Percentiles rank a stretch among this genome's conserved stretches.
phyloP scores from a whole-genome alignment of 2,888 invertebrate species.

The Poecilus cupreus region DNA sequence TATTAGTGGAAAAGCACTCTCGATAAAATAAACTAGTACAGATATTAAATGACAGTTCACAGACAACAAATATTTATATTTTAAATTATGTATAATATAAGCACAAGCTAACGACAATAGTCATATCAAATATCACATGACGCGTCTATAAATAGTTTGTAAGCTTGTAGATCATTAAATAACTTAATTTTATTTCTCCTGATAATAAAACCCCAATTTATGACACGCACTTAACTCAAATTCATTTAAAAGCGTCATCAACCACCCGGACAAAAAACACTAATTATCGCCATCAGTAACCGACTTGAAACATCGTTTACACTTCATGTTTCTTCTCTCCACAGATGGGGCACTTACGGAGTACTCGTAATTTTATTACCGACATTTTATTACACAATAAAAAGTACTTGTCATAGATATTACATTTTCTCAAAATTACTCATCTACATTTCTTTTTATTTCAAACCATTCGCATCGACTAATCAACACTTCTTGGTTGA shows the following conservation, averaged over 20 bases:
- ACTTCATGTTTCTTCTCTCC: background rate
- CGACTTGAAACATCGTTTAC: constrained; percentile 22
- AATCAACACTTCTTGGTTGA: too few species aligned
- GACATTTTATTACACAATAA: constrained; percentile 7
- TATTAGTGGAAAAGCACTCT: too few species aligned
- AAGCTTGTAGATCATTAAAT: constrained; percentile 20
- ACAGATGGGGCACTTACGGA: background rate
- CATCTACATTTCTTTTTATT: too few species aligned
- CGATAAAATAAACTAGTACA: background rate
- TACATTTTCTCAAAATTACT: background rate
- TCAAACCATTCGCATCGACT: too few species aligned
- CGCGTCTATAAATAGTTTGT: constrained; percentile 20
- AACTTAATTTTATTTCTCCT: constrained; percentile 24
- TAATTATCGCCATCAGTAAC: constrained; percentile 40
- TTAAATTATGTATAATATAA: background rate
- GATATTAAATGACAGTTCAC: background rate
- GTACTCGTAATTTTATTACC: background rate
- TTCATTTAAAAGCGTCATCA: constrained; percentile 31
- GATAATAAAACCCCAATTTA: constrained; percentile 33
- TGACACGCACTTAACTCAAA: constrained; percentile 26
- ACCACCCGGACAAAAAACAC: constrained; percentile 30
- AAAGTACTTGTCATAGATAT: background rate
- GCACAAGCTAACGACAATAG: constrained; percentile 19
- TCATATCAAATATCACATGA: constrained; percentile 24
- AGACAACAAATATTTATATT: background rate